These are phyloP conservation scores for Corythoichthys intestinalis DNA, from an alignment of 2,113 vertebrate species.

Conservation along the genomic window DNA sequence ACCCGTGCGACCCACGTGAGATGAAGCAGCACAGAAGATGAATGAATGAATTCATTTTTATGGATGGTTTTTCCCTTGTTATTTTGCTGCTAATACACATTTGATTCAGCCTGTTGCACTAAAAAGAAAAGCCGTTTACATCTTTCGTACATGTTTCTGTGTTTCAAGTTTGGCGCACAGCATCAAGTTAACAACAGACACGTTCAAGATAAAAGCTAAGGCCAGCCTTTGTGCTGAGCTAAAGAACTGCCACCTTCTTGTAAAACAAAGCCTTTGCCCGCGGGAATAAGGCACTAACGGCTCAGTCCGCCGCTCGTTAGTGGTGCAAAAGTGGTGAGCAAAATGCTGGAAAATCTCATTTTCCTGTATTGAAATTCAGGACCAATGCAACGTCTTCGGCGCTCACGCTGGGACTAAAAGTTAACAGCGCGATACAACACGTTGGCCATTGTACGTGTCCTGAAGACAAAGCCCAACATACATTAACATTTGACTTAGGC, in stretches of 20 bases:
- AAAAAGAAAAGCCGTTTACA: not conserved
- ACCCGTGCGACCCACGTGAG: too few species aligned
- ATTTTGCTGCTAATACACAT: not conserved
- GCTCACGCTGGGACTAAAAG: not conserved
- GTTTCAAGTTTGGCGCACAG: not conserved
- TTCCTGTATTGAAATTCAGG: not conserved
- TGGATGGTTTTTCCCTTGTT: not conserved
- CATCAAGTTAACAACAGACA: not conserved
- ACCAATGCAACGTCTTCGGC: not conserved
- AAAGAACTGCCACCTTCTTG: not conserved
- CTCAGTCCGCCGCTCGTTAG: not conserved
- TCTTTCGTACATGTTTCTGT: not conserved
- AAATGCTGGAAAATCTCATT: not conserved
- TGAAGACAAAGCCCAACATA: not conserved
- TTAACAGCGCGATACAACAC: not conserved
- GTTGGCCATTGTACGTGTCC: not conserved
- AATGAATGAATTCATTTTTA: not conserved
- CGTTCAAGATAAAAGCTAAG: slow-evolving; percentile 1
- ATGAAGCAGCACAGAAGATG: too few species aligned
- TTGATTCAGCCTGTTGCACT: not conserved
- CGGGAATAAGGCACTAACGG: slow-evolving; percentile 1
- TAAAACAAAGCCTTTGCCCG: not conserved
- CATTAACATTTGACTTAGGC: too few species aligned
- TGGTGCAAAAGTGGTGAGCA: not conserved
- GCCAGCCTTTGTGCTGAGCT: not conserved